Evolutionary conservation across 2,888 invertebrate species (phyloP).

Genomic region (Mythimna loreyi): DNA sequence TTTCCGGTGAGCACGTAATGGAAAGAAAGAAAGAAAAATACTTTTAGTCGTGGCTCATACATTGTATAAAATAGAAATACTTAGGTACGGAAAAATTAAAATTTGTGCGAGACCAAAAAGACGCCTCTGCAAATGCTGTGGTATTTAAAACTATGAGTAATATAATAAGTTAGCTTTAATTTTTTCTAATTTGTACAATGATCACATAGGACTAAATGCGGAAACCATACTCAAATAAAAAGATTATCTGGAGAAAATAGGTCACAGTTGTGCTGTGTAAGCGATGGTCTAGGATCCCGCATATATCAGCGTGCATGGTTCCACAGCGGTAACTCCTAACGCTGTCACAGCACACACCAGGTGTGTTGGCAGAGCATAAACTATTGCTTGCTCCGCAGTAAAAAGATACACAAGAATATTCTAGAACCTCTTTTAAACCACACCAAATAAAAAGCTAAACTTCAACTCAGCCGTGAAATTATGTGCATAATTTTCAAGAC

Average conservation of each 20-base stretch:
- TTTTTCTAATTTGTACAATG: slow-evolving; percentile 18
- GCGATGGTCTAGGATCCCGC: slow-evolving; percentile 48
- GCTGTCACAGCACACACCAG: slow-evolving; percentile 56
- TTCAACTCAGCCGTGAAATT: slow-evolving; percentile 12
- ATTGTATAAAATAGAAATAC: too few relatives aligned
- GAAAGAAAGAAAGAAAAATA: too few relatives aligned
- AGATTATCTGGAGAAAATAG: slow-evolving; percentile 33
- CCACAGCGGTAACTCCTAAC: slow-evolving; percentile 54
- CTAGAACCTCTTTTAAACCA: slow-evolving; percentile 14
- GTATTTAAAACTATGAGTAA: too few relatives aligned
- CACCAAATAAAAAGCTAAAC: slow-evolving; percentile 10
- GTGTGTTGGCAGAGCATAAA: slow-evolving; percentile 52
- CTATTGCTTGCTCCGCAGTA: slow-evolving; percentile 45
- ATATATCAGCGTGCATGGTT: slow-evolving; percentile 48
- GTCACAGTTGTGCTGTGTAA: slow-evolving; percentile 49
- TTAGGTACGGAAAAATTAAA: too few relatives aligned
- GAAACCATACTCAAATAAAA: too few relatives aligned
- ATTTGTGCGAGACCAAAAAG: too few relatives aligned
- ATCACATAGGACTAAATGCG: too few relatives aligned
- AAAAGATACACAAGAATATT: slow-evolving; percentile 39
- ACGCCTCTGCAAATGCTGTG: too few relatives aligned
- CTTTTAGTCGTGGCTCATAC: too few relatives aligned
- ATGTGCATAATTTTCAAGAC: slow-evolving; percentile 29
- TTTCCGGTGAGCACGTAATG: slow-evolving; percentile 25
- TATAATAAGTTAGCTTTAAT: slow-evolving; percentile 29